Evolutionary conservation across 2,888 invertebrate species (phyloP).

Genomic region (Gymnoscelis rufifasciata): DNA sequence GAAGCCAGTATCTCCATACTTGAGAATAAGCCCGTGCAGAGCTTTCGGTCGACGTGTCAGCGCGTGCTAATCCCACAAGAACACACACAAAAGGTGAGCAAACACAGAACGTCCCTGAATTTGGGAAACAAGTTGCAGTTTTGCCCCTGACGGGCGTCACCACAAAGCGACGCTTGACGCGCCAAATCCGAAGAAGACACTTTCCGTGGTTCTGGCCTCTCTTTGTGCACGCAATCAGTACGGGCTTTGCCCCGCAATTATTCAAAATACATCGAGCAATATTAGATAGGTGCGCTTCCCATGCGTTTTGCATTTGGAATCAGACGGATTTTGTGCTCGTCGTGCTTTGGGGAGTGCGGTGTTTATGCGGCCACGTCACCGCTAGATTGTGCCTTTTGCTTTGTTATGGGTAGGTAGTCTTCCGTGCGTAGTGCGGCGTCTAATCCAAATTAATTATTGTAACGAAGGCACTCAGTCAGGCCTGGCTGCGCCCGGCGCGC

Average conservation of each 20-base stretch:
- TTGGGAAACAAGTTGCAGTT: conserved; percentile 23
- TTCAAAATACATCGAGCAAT: conserved; percentile 77
- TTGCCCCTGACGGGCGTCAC: conserved; percentile 23
- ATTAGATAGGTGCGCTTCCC: conserved; percentile 73
- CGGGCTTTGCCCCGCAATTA: conserved; percentile 65
- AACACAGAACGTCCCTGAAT: conserved; percentile 19
- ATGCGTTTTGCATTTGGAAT: conserved; percentile 77
- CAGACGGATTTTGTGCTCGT: conserved; percentile 64
- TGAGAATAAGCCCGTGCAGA: conserved; percentile 5
- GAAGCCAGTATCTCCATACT: neutral
- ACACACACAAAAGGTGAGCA: conserved; percentile 14
- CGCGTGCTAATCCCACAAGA: conserved; percentile 12
- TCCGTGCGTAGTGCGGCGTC: neutral
- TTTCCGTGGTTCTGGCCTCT: conserved; percentile 54
- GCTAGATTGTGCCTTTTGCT: conserved; percentile 64
- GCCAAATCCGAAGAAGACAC: conserved; percentile 63
- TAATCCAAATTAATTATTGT: conserved; percentile 13
- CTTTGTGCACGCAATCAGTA: conserved; percentile 67
- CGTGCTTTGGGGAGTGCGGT: conserved; percentile 56
- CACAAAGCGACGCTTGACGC: conserved; percentile 29
- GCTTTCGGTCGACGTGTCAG: neutral
- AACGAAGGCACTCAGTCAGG: conserved; percentile 10
- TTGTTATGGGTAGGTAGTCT: conserved; percentile 36
- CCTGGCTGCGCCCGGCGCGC: neutral
- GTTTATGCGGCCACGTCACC: conserved; percentile 60